Evolutionary conservation across 2,888 invertebrate species (phyloP).

Genomic region (Callimorpha dominula): DNA sequence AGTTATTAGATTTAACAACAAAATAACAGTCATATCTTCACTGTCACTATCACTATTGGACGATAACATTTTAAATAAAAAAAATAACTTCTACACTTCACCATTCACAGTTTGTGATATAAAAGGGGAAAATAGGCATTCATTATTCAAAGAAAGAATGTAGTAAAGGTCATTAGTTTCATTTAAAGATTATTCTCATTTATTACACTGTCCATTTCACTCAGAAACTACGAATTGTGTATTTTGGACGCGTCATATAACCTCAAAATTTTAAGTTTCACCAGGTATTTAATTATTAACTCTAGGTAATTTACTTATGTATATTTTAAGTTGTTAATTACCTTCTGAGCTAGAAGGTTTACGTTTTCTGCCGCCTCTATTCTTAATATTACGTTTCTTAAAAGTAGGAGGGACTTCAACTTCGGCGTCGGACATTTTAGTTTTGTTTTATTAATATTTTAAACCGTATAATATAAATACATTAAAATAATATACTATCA

Average conservation of each 20-base stretch:
- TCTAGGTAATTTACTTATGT: not conserved
- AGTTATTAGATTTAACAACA: not conserved
- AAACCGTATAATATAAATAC: not conserved
- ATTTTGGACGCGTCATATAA: slow-evolving; percentile 20
- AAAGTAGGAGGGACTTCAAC: slow-evolving; percentile 80
- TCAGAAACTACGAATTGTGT: not conserved
- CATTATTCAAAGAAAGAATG: not conserved
- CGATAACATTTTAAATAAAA: not conserved
- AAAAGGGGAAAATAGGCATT: not conserved
- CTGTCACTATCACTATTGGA: not conserved
- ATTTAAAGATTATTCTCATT: too few relatives aligned
- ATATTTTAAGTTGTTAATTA: slow-evolving; percentile 34
- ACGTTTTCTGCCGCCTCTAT: slow-evolving; percentile 87
- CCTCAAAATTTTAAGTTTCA: slow-evolving; percentile 20
- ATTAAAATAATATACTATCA: not conserved
- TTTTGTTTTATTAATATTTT: not conserved
- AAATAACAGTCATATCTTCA: not conserved
- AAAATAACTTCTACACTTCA: not conserved
- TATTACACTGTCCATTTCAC: too few relatives aligned
- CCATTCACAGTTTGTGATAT: not conserved
- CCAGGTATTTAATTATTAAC: not conserved
- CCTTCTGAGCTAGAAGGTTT: slow-evolving; percentile 87
- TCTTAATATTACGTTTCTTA: slow-evolving; percentile 89
- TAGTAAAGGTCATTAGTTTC: too few relatives aligned
- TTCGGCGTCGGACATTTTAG: slow-evolving; percentile 78